These are phyloP conservation scores for Halcyon chelicuti DNA, from an alignment of 2,797 vertebrate species.

Conservation along the genomic window DNA sequence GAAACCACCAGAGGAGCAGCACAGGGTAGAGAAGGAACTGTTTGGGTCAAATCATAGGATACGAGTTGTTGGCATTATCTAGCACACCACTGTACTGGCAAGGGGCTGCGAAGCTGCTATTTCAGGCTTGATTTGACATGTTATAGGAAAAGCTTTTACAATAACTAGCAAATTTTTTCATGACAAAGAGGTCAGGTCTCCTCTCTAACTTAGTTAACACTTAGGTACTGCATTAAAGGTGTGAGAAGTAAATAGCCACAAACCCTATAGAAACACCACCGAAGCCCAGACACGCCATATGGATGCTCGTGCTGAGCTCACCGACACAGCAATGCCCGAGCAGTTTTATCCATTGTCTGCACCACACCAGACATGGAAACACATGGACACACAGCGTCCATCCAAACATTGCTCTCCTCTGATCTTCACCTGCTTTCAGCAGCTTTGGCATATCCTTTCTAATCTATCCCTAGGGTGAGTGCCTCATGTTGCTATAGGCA, in stretches of 20 bases:
- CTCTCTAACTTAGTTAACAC: neutral
- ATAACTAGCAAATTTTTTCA: neutral
- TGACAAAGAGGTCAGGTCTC: neutral
- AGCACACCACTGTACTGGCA: neutral
- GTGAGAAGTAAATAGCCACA: neutral
- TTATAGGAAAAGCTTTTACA: neutral
- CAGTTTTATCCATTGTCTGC: neutral
- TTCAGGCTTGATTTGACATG: neutral
- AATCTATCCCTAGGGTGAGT: neutral
- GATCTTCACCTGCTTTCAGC: neutral
- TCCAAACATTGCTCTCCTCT: accelerated
- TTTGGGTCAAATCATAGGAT: neutral
- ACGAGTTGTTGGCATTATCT: neutral
- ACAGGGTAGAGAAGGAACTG: neutral
- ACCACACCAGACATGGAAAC: neutral
- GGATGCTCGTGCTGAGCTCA: accelerated
- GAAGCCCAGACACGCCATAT: neutral
- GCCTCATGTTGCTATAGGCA: neutral
- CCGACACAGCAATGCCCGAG: neutral
- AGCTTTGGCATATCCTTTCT: neutral
- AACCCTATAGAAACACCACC: neutral
- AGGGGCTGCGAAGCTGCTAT: neutral
- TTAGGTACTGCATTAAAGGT: neutral
- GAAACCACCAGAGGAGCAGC: neutral
- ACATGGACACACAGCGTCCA: neutral